These are phyloP conservation scores for Rissa tridactyla DNA, from an alignment of 2,113 vertebrate genomes.

Conservation along the genomic window DNA sequence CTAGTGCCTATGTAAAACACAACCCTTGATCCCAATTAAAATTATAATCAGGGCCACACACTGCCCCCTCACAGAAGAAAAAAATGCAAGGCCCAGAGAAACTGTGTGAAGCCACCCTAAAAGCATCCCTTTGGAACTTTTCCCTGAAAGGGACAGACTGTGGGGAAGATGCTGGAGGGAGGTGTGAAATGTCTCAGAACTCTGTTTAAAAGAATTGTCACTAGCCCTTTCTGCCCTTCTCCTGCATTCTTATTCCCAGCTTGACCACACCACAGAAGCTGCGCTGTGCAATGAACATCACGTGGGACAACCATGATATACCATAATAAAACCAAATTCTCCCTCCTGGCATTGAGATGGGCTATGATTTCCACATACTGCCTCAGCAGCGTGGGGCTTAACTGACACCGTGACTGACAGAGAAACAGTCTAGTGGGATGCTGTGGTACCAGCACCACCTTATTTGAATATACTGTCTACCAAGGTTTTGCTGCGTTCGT, in stretches of 20 bases:
- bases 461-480: neutral
- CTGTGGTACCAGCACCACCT: neutral
- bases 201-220: neutral
- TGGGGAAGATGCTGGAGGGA: neutral
- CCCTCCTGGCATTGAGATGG: neutral
- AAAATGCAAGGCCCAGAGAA: neutral
- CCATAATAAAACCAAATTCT: neutral
- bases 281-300: neutral
- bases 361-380: neutral
- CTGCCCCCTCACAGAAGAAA: neutral
- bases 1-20: neutral
- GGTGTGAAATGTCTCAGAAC: neutral
- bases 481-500: neutral
- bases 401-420: neutral
- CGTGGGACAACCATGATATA: neutral
- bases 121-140: neutral
- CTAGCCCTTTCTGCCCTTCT: neutral
- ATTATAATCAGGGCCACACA: neutral
- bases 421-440: neutral
- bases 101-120: neutral
- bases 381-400: fast-evolving
- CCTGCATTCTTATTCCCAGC: neutral
- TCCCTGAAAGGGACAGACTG: neutral
- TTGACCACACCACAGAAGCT: neutral
- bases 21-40: neutral